These are phyloP conservation scores for Erpobdella octoculata DNA, from an alignment of 2,888 invertebrate species.

Conservation along the genomic window DNA sequence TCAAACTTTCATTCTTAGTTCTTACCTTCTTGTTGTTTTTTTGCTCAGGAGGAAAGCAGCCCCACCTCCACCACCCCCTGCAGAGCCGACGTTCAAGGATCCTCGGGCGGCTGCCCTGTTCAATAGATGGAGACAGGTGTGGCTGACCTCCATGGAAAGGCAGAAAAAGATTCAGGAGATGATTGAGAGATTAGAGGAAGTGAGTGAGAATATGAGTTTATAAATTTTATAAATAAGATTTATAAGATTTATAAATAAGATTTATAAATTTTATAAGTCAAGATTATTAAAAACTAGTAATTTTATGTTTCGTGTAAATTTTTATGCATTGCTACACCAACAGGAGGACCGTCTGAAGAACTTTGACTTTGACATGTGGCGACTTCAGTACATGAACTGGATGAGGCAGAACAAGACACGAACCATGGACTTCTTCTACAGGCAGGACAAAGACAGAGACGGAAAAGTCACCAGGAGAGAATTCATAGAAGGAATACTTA, in stretches of 20 bases:
- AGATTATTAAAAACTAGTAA: no score
- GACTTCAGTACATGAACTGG: slow-evolving; percentile 91
- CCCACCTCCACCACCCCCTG: neutral
- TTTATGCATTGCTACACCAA: neutral
- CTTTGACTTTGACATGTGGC: slow-evolving; percentile 99
- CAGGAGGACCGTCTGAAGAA: slow-evolving; percentile 84
- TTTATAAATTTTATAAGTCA: no score
- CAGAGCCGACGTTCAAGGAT: slow-evolving; percentile 65
- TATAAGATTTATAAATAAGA: no score
- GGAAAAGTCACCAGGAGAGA: slow-evolving; percentile 88
- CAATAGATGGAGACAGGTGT: slow-evolving; percentile 95
- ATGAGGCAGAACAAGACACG: slow-evolving; percentile 99
- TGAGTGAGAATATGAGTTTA: slow-evolving; percentile 36
- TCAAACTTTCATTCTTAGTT: no score
- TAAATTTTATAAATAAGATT: no score
- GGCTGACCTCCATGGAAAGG: slow-evolving; percentile 94
- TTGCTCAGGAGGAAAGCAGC: neutral
- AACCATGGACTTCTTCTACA: slow-evolving; percentile 92
- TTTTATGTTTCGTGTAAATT: no score
- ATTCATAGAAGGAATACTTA: slow-evolving; percentile 86
- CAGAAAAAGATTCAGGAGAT: slow-evolving; percentile 88
- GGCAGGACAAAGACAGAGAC: slow-evolving; percentile 96
- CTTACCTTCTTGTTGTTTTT: no score
- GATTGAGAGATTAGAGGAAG: slow-evolving; percentile 78
- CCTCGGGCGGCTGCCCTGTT: slow-evolving; percentile 65